phyloP scores from a whole-genome alignment of 2,888 invertebrate species.

The Hirtodrosophila duncani region DNA sequence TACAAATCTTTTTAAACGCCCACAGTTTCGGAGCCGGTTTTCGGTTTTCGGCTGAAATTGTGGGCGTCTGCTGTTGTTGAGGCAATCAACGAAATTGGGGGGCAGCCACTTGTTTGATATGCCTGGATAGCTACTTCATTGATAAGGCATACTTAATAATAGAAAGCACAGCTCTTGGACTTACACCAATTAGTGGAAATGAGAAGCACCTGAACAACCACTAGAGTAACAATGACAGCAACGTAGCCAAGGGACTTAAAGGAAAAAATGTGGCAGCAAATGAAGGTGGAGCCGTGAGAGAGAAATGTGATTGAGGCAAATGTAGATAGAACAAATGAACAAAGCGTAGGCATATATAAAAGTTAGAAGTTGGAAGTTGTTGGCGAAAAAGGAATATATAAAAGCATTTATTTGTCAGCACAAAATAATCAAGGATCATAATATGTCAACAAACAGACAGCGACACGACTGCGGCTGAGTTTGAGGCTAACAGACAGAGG shows the following conservation, averaged over 20 bases:
- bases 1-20: conserved; percentile 63
- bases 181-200: conserved; percentile 19
- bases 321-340: conserved; percentile 16
- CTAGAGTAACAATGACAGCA: background rate
- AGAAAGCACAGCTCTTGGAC: background rate
- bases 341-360: too few relatives aligned
- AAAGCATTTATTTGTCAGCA: conserved; percentile 71
- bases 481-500: background rate
- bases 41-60: conserved; percentile 23
- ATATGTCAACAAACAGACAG: conserved; percentile 63
- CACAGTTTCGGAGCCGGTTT: conserved; percentile 40
- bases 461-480: background rate
- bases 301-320: too few relatives aligned
- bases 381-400: conserved; percentile 20
- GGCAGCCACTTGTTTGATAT: too few relatives aligned
- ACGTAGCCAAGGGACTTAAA: conserved; percentile 1
- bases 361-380: conserved; percentile 23
- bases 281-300: too few relatives aligned
- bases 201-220: conserved; percentile 10
- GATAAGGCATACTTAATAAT: conserved; percentile 3
- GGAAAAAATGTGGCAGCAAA: conserved; percentile 10
- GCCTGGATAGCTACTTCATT: too few relatives aligned
- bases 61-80: conserved; percentile 51
- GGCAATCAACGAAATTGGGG: conserved; percentile 2
- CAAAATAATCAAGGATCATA: conserved; percentile 71